Evolutionary conservation across 2,888 invertebrate genomes (phyloP), one percentile per base, ranked within the genome.

Genomic region (Aporophyla lueneburgensis): DNA sequence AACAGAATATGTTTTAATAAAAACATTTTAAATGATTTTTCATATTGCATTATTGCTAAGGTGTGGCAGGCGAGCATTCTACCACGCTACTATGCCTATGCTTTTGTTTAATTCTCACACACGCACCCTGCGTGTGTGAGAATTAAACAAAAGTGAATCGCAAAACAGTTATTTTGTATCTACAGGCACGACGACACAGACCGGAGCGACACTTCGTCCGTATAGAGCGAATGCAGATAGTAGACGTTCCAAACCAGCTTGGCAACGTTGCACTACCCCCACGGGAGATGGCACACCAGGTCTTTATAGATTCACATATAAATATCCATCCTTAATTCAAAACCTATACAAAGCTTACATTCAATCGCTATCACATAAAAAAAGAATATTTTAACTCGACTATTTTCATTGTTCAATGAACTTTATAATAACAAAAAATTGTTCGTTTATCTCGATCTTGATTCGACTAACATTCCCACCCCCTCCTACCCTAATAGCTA

Each of bases 381-480:
- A 68, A 43, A 27, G 0, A 16, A 2, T 19, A 19, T 43, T 53
- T 43, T 5, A 40, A 49, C 19, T 49, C 27, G 19, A 54, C 6
- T 53, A 24, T 53, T 54, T 49, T 54, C 27, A n/a, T n/a, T 65
- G 59, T 65, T 49, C 65, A 73, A 73, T 73, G 65, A 80, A 80
- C 80, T 54, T 80, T 59, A 27, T 16, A 9, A 58, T 33, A 1
- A 43, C 59, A 53, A n/a, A 33, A 24, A 43, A 12, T 46, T 46
- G 43, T 46, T 46, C 51, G 24, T n/a, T 19, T 40, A 81, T 54
- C 59, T 76, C 12, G 54, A 80, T 81, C 79, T 81, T 82, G 70
- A 82, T 67, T 46, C 46, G n/a, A 27, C 27, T 6, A 24, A 49
- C n/a, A 58, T 51, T 65, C 19, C 68, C 56, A n/a, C 53, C 62